phyloP scores from a whole-genome alignment of 2,888 invertebrate species.

The Eupithecia inturbata region DNA sequence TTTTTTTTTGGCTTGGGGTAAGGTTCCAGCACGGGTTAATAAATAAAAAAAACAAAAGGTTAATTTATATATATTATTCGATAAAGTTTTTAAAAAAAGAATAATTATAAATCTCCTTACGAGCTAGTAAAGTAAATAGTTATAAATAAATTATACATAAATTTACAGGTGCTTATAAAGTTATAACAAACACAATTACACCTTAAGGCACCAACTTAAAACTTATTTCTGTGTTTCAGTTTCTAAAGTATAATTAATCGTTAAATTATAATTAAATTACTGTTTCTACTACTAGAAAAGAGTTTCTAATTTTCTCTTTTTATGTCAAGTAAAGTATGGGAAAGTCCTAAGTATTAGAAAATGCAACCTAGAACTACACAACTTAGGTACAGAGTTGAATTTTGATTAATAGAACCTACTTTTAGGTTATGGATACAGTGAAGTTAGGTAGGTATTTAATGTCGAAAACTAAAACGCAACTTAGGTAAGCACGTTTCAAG shows the following conservation, averaged over 20 bases:
- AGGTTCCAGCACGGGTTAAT: not conserved
- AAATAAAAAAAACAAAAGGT: slow-evolving; percentile 41
- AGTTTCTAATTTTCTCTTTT: not conserved
- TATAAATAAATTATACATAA: slow-evolving; percentile 77
- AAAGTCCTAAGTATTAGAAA: not conserved
- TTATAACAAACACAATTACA: slow-evolving; percentile 55
- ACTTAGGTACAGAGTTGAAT: not conserved
- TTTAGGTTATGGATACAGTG: slow-evolving; percentile 1
- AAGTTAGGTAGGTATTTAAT: not conserved
- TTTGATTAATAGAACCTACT: not conserved
- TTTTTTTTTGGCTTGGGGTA: not conserved
- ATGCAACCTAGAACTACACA: not conserved
- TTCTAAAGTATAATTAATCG: slow-evolving; percentile 3
- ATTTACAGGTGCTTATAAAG: slow-evolving; percentile 58
- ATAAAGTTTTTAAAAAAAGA: slow-evolving; percentile 64
- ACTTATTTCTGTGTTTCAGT: slow-evolving; percentile 46
- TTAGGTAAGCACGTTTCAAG: not conserved
- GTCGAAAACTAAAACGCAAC: not conserved
- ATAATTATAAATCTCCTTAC: slow-evolving; percentile 61
- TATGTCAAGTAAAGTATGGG: not conserved
- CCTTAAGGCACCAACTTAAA: slow-evolving; percentile 71
- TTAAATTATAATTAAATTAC: not conserved
- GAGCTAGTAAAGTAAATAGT: slow-evolving; percentile 51
- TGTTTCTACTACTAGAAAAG: not conserved
- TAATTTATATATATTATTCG: slow-evolving; percentile 61